Evolutionary conservation across 1,140 invertebrate species (phyloP), one percentile per base, ranked within the genome.

Genomic region (Drosophila burlai): DNA sequence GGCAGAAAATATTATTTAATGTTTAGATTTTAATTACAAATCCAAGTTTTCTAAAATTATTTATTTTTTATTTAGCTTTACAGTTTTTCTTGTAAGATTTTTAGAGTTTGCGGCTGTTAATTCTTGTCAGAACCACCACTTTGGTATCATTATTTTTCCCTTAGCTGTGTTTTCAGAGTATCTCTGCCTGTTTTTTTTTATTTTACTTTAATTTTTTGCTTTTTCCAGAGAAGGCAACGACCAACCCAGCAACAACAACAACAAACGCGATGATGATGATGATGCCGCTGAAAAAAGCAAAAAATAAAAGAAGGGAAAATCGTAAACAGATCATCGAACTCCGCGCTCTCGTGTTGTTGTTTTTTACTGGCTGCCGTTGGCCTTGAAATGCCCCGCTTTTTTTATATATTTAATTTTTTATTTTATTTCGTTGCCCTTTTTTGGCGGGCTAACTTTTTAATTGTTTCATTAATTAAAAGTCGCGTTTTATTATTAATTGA

Each of bases 301-400:
- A 55, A 55, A 55, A 57, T 26, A 40, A 57, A 40, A 40, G 21
- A 26, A 57, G 38, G 24, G 38, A 57, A 40, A 87, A 86, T 81
- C 81, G 74, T 90, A 90, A 89, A 90, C 84, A 89, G 85, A 89
- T 89, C 85, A 82, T 90, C 85, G 85, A 89, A 90, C 85, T 90
- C 75, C 67, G 21, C 6, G 10, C 42, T 47, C 26, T 68, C 15
- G 15, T 78, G 47, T 47, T 78, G 55, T 58, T 58, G 31, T 40
- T 69, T 42, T 55, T 36, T 63, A 60, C 16, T 49, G 47, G 52
- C 55, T 87, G 76, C 49, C 47, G 64, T 74, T 84, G 84, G 81
- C 85, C 84, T 87, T 87, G 83, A 90, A 72, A 55, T 64, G 50
- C 46, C 46, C 49, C 46, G 18, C 21, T 40, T 59, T 11, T 57